Conservation (phyloP, 2,113 vertebrate genomes). For the Xenus cinereus region DNA sequence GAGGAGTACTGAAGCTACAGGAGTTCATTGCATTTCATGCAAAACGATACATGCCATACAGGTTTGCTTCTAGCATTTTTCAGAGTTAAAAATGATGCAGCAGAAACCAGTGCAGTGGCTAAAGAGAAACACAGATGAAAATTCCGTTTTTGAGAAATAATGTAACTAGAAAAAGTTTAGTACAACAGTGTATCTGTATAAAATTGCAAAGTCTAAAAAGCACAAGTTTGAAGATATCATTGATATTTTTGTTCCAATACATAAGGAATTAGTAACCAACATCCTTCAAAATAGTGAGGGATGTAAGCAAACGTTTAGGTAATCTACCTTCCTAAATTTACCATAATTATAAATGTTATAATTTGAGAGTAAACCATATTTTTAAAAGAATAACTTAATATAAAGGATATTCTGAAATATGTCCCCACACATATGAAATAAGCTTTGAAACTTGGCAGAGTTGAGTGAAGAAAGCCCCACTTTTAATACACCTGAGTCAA, state of each 20-base stretch:
- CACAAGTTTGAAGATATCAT: not conserved
- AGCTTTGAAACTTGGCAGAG: not conserved
- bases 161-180: not conserved
- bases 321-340: not conserved
- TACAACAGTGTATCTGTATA: not conserved
- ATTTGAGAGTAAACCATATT: not conserved
- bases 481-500: not conserved
- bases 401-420: not conserved
- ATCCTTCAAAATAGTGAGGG: not conserved
- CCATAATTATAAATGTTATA: not conserved
- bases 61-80: not conserved
- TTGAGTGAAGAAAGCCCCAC: not conserved
- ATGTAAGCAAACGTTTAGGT: not conserved
- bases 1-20: not conserved
- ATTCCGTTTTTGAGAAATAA: not conserved
- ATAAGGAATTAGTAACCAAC: not conserved
- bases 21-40: not conserved
- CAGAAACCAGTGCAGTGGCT: fast-evolving
- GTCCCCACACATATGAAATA: not conserved
- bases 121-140: not conserved
- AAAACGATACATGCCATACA: not conserved
- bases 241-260: not conserved
- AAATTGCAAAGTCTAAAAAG: not conserved
- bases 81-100: not conserved
- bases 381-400: not conserved